Percentiles rank a stretch among this genome's conserved stretches.
phyloP scores from a whole-genome alignment of 2,113 vertebrate genomes.

The Pleuronectes platessa region DNA sequence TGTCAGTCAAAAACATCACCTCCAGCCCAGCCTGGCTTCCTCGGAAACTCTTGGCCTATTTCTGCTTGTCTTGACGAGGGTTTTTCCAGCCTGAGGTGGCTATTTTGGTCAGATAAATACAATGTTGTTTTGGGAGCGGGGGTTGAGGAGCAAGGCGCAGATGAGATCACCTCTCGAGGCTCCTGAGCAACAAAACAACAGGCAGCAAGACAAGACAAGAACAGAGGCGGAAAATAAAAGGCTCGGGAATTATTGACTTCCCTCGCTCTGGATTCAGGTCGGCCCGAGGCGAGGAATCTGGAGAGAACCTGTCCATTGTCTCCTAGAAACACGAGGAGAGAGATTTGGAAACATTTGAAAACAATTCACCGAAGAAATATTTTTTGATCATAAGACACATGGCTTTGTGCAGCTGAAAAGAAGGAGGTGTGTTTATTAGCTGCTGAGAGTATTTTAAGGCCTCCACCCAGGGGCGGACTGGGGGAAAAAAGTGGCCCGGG shows the following conservation, averaged over 20 bases:
- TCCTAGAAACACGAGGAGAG: background rate
- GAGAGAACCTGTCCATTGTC: conserved; percentile 28
- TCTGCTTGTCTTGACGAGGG: conserved; percentile 75
- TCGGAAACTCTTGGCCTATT: conserved; percentile 72
- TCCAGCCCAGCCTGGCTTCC: conserved; percentile 70
- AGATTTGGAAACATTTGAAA: conserved; percentile 15
- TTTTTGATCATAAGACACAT: conserved; percentile 7
- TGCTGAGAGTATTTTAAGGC: conserved; percentile 33
- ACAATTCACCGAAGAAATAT: conserved; percentile 13
- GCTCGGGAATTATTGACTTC: conserved; percentile 66
- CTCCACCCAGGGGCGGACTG: too few species aligned
- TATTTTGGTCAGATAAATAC: conserved; percentile 85
- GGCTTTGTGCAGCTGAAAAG: conserved; percentile 18
- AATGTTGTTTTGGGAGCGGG: conserved; percentile 77
- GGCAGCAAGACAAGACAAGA: conserved; percentile 80
- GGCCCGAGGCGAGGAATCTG: conserved; percentile 52
- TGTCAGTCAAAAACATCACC: conserved; percentile 68
- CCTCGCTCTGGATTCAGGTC: conserved; percentile 37
- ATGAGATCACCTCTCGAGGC: conserved; percentile 80
- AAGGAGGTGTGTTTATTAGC: conserved; percentile 18
- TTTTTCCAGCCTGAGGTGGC: conserved; percentile 81
- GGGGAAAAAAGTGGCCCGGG: too few species aligned
- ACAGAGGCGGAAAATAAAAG: conserved; percentile 63
- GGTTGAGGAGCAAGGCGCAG: conserved; percentile 60
- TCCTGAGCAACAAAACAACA: conserved; percentile 75